A percentile compares a stretch with the other conserved stretches of the same genome.
phyloP scores from a whole-genome alignment of 2,113 vertebrate species.

The Pteruthius melanotis region DNA sequence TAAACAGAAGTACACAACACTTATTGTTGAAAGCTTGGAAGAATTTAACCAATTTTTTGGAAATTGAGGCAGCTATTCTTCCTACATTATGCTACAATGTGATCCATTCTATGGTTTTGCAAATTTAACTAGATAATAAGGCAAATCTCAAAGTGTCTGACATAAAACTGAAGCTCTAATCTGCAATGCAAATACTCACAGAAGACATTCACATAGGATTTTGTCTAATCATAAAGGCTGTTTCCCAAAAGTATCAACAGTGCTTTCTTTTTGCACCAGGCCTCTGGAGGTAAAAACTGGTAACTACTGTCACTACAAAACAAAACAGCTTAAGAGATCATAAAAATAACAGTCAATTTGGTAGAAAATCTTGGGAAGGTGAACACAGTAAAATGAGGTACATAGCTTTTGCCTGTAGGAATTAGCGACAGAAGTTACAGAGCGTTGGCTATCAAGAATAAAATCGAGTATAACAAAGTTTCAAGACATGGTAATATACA shows the following conservation, averaged over 20 bases:
- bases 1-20: neutral
- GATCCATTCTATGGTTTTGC: neutral
- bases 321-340: neutral
- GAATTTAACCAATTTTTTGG: neutral
- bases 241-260: neutral
- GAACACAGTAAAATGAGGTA: neutral
- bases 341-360: neutral
- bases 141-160: neutral
- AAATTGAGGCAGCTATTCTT: neutral
- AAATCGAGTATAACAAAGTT: neutral
- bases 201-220: neutral
- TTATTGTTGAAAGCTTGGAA: neutral
- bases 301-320: neutral
- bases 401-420: neutral
- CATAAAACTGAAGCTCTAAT: neutral
- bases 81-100: neutral
- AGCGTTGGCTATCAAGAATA: neutral
- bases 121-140: neutral
- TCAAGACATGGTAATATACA: rapidly evolving
- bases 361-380: neutral
- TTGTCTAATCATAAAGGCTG: neutral
- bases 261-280: neutral
- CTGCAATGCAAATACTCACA: neutral
- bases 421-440: neutral
- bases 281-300: neutral